phyloP scores from a whole-genome alignment of 2,113 vertebrate genomes.

The Corynorhinus townsendii region DNA sequence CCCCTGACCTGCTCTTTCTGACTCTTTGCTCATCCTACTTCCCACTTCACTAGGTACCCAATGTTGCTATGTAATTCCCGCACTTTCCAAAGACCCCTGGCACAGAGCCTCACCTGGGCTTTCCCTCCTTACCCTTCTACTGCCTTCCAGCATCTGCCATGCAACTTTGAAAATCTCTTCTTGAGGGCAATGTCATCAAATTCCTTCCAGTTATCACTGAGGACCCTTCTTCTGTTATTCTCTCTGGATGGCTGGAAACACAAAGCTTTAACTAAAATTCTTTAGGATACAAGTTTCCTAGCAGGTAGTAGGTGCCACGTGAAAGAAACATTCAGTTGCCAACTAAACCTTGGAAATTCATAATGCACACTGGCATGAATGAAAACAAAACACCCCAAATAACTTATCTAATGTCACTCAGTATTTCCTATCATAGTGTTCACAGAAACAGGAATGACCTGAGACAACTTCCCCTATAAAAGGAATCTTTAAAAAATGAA shows the following conservation, averaged over 20 bases:
- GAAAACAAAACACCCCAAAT: neutral
- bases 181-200: neutral
- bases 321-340: neutral
- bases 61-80: no score
- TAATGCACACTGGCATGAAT: neutral
- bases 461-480: neutral
- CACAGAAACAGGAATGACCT: neutral
- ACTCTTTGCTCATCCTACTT: neutral
- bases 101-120: neutral
- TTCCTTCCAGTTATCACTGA: neutral
- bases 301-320: neutral
- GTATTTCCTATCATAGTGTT: neutral
- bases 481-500: neutral
- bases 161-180: neutral
- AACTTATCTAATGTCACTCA: neutral
- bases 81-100: rapidly evolving
- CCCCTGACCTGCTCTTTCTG: neutral
- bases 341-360: neutral
- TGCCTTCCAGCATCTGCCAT: neutral
- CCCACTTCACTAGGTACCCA: neutral
- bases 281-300: neutral
- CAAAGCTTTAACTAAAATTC: neutral
- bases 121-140: neutral
- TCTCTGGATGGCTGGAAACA: neutral
- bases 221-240: neutral